These are phyloP conservation scores for Halichoerus grypus DNA, from an alignment of 2,113 vertebrate genomes.

Conservation along the genomic window DNA sequence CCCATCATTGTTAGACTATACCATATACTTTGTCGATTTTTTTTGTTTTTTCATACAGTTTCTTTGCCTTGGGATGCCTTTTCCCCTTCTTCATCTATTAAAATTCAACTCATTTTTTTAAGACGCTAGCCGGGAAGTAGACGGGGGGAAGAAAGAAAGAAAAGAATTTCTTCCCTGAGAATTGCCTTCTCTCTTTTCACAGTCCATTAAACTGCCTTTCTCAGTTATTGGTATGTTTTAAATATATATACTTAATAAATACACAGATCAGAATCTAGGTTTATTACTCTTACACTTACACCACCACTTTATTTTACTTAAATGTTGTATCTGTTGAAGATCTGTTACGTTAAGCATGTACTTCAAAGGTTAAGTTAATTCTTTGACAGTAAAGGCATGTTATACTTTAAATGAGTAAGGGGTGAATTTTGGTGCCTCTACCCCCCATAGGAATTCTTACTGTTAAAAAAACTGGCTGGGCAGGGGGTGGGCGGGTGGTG, in stretches of 20 bases:
- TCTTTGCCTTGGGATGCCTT: neutral
- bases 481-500: neutral
- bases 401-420: neutral
- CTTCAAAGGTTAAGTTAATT: neutral
- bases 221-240: no score
- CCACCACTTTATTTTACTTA: neutral
- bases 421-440: neutral
- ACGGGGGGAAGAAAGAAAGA: neutral
- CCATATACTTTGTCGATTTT: neutral
- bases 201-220: no score
- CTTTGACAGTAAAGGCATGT: neutral
- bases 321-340: neutral
- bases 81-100: neutral
- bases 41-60: neutral
- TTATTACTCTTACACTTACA: neutral
- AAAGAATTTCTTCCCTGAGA: neutral
- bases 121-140: neutral
- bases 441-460: neutral
- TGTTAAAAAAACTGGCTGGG: neutral
- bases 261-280: neutral
- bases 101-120: conserved; percentile 12
- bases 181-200: neutral
- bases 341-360: neutral
- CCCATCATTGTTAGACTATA: neutral
- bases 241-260: no score